Base-by-base conservation (phyloP, 2,113 vertebrate species). In the Ciconia maguari region DNA sequence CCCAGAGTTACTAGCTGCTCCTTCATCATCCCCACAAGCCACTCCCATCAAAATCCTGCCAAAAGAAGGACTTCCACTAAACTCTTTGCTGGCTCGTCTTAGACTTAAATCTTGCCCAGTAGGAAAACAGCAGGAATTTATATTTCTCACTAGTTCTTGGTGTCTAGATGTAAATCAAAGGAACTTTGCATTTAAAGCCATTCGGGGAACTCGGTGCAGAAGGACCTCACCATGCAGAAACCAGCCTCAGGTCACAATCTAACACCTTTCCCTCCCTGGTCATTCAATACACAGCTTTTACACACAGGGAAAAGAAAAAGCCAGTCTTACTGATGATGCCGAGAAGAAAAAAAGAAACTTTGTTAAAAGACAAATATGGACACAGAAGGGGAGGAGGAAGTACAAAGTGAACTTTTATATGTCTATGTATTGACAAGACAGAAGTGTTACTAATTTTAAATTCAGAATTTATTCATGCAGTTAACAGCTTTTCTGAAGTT, bases 381-480 rank as follows among this genome's bases (percentile, higher is more conserved):
- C 42, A 60, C 29, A 90, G 36, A 65, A 83, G 16, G 49, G 48
- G 60, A 81, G 55, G 48, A 48, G 32, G 13, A 77, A 68, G 46
- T 74, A 94, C 30, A 74, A 85, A 68, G 12, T 1, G 1, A 95
- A 71, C 16, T 64, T 74, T 22, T 46, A 10, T 9, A 41, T 30
- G 13, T 52, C 94, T 87, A 34, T 69, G 54, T 52, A 75, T 74
- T 9, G 29, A 87, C 55, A 92, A 91, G 57, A 71, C 38, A 91
- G 49, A 86, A 88, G 65, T 0, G 12, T 89, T 93, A 72, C 80
- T 92, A 87, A 93, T 78, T 92, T 95, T 80, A 91, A 78, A 82
- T 75, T 90, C 86, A 76, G 65, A 84, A 92, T 75, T 87, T 81
- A 95, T 93, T 88, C 54, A 36, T 89, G 94, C 86, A 89, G 36